phyloP scores from a whole-genome alignment of 1,140 invertebrate species.

The Diachasma alloeum region DNA sequence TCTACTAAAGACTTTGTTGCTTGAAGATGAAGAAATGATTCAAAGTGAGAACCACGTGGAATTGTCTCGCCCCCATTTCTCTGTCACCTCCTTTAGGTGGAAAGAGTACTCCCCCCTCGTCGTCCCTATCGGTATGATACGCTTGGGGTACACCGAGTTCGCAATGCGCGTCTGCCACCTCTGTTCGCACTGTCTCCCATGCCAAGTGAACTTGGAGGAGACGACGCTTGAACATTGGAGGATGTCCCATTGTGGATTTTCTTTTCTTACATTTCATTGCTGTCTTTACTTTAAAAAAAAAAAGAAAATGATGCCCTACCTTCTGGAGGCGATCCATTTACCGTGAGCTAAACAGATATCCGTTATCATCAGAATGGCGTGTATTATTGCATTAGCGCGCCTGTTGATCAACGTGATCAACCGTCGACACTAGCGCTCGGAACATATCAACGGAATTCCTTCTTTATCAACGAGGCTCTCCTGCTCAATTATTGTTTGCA shows the following conservation, averaged over 20 bases:
- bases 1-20: not conserved
- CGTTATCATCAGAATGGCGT: not conserved
- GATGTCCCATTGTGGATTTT: no score
- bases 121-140: not conserved
- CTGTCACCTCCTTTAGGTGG: not conserved
- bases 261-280: not conserved
- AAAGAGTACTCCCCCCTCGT: not conserved
- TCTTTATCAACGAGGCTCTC: not conserved
- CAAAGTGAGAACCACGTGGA: not conserved
- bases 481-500: not conserved
- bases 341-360: not conserved
- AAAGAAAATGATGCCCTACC: no score
- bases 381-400: not conserved
- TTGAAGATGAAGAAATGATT: constrained; percentile 4
- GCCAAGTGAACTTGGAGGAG: not conserved
- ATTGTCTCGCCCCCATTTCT: constrained; percentile 18
- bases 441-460: not conserved
- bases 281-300: no score
- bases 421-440: not conserved
- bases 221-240: not conserved
- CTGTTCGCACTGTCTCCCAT: not conserved
- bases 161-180: constrained; percentile 21
- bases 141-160: constrained; percentile 20
- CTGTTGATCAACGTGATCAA: not conserved
- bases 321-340: not conserved